Evolutionary conservation across 2,888 invertebrate species (phyloP).

Genomic region (Ophioninae sp.): DNA sequence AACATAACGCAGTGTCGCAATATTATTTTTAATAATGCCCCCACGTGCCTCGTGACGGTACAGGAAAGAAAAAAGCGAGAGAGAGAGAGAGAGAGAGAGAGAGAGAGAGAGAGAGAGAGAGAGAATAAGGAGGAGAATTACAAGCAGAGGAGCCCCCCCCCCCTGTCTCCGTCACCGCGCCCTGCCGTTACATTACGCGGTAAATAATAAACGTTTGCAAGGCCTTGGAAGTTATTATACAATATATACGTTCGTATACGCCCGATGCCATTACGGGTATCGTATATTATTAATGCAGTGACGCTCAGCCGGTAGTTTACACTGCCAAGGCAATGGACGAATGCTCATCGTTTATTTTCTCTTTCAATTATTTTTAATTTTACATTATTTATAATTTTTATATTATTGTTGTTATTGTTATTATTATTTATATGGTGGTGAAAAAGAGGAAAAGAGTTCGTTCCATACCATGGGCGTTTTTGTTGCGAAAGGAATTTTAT

Average conservation of each 20-base stretch:
- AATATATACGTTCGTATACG: constrained; percentile 79
- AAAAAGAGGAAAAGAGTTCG: too few relatives aligned
- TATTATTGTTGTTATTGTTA: too few relatives aligned
- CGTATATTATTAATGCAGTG: constrained; percentile 81
- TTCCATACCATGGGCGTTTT: too few relatives aligned
- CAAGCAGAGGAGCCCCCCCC: constrained; percentile 73
- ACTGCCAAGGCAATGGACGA: constrained; percentile 56
- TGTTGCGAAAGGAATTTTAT: too few relatives aligned
- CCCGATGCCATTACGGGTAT: constrained; percentile 80
- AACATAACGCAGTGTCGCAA: constrained; percentile 72
- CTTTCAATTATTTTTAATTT: too few relatives aligned
- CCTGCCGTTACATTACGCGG: constrained; percentile 80
- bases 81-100: constrained; percentile 34
- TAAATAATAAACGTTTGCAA: constrained; percentile 81
- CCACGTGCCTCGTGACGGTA: constrained; percentile 61
- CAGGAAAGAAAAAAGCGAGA: constrained; percentile 52
- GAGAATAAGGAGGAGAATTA: constrained; percentile 61
- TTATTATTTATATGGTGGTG: constrained; percentile 35
- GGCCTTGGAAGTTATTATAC: constrained; percentile 81
- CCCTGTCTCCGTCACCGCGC: constrained; percentile 69
- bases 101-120: constrained; percentile 34
- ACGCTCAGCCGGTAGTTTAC: constrained; percentile 74
- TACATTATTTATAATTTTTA: too few relatives aligned
- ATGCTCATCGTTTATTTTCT: constrained; percentile 58
- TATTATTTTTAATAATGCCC: constrained; percentile 80